Evolutionary conservation across 1,140 invertebrate species (phyloP).

Genomic region (Teleopsis dalmanni): DNA sequence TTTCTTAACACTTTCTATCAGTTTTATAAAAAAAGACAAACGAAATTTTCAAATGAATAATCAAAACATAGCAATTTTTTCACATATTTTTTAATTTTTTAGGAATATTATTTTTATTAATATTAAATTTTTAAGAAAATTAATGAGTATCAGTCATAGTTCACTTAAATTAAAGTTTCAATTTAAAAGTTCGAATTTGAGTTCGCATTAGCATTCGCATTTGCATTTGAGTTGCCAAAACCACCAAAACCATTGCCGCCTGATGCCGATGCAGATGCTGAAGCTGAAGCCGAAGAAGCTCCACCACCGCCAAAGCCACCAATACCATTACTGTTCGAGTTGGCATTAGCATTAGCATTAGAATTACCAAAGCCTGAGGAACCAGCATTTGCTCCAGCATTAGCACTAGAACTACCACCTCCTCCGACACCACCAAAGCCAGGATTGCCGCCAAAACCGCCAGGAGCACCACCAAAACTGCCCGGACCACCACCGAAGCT

Average conservation of each 20-base stretch:
- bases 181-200: too few relatives aligned
- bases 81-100: too few relatives aligned
- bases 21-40: too few relatives aligned
- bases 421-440: constrained; percentile 2
- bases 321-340: background rate
- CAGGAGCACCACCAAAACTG: background rate
- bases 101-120: too few relatives aligned
- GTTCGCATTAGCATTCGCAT: background rate
- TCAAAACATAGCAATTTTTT: too few relatives aligned
- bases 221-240: too few relatives aligned
- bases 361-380: background rate
- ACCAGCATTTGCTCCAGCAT: background rate
- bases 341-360: background rate
- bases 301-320: constrained; percentile 3
- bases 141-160: too few relatives aligned
- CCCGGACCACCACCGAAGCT: background rate
- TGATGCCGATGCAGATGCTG: background rate
- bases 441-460: background rate
- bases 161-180: too few relatives aligned
- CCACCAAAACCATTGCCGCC: constrained; percentile 7
- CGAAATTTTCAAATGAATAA: too few relatives aligned
- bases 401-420: constrained; percentile 1
- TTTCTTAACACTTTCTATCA: too few relatives aligned
- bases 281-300: background rate
- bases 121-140: too few relatives aligned